Evolutionary conservation across 2,888 invertebrate genomes (phyloP), one percentile per base, ranked within the genome.

Genomic region (Perizoma affinitatum): DNA sequence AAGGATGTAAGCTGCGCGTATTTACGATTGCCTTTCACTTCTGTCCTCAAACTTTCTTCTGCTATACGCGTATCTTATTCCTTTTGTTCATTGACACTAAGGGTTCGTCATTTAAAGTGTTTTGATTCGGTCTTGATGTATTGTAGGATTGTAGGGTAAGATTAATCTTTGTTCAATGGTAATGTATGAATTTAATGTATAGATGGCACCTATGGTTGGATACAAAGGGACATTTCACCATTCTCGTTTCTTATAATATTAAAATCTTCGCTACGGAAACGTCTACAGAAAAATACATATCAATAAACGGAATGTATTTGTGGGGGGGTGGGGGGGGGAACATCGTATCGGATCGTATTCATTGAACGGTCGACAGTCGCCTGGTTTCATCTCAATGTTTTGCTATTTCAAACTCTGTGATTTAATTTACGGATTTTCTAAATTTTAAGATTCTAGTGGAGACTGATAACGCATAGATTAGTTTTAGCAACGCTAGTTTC

Each of bases 401-500:
- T 89, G 92, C 92, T 87, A 79, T 87, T 91, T 87, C 84, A 83
- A 85, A 87, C 87, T 89, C 91, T 92, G 92, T 91, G 91, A 92
- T 91, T 92, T 90, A 88, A 85, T 88, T 91, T 91, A 90, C 84
- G 88, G 85, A 88, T 88, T 88, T 86, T 90, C 90, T 91, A 91
- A 90, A 92, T 90, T 90, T 78, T 92, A 92, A 91, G 92, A 81
- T 88, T 89, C 87, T 91, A 91, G 88, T 89, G 90, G 92, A 92
- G 92, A 92, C 92, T 92, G 92, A 92, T 90, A 90, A 84, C 87
- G 90, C 90, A 84, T 92, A 92, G 90, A 89, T 89, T 90, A 91
- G 91, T 90, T 91, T 90, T 92, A 92, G 91, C 91, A 83, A 86
- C 90, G 92, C 91, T 92, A 92, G 91, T 91, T 90, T 92, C 89